Evolutionary conservation across 2,888 invertebrate species (phyloP).

Genomic region (Phaonia tiefii): DNA sequence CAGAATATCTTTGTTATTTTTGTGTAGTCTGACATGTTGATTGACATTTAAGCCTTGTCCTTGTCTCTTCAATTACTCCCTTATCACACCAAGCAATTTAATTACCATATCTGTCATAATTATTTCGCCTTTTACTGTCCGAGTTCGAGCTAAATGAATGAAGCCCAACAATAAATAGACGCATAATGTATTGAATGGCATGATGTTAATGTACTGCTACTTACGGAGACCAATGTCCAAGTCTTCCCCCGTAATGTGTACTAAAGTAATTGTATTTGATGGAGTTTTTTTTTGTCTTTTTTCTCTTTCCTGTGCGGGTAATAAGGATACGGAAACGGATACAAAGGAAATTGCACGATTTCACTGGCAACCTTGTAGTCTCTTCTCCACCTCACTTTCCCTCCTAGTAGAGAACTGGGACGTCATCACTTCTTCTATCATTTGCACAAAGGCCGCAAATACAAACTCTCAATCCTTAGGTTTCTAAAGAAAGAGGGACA

Average conservation of each 20-base stretch:
- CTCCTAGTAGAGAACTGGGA: neutral
- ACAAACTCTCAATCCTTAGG: constrained; percentile 1
- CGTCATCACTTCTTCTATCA: constrained; percentile 52
- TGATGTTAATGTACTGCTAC: neutral
- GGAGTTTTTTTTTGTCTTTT: neutral
- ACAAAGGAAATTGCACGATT: constrained; percentile 64
- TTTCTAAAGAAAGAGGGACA: neutral
- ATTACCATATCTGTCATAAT: no score
- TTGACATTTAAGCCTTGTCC: no score
- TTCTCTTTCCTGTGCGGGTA: constrained; percentile 41
- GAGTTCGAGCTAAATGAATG: no score
- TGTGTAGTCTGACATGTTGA: no score
- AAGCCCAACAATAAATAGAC: no score
- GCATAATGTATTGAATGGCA: no score
- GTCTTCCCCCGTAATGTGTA: neutral
- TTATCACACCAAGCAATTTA: no score
- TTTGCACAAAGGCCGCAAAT: constrained; percentile 37
- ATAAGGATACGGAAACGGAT: constrained; percentile 65
- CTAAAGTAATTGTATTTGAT: neutral
- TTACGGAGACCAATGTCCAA: neutral
- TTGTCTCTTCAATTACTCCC: no score
- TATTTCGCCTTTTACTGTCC: no score
- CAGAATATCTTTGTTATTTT: no score
- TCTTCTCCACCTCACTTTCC: neutral
- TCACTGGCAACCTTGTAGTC: constrained; percentile 6